These are phyloP conservation scores for Carcinoscorpius rotundicauda DNA, from an alignment of 1,140 invertebrate genomes.

Conservation along the genomic window DNA sequence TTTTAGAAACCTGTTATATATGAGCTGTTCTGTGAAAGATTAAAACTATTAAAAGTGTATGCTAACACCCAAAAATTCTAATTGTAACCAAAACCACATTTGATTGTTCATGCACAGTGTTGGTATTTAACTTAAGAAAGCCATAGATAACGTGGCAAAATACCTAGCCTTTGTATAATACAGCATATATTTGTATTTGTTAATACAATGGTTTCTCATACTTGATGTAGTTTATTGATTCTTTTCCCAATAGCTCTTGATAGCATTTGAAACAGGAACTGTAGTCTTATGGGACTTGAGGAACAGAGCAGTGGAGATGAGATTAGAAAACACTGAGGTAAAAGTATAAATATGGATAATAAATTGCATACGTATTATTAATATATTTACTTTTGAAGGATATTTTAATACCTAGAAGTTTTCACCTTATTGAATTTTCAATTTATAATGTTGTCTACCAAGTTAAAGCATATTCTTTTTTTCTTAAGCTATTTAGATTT, in stretches of 20 bases:
- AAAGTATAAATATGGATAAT: slow-evolving; percentile 2
- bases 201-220: neutral
- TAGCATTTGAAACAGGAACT: slow-evolving; percentile 89
- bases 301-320: slow-evolving; percentile 60
- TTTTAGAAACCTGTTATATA: too few relatives aligned
- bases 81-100: neutral
- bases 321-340: slow-evolving; percentile 51
- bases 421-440: neutral
- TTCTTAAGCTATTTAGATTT: neutral
- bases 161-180: slow-evolving; percentile 1
- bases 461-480: slow-evolving; percentile 6
- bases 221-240: slow-evolving; percentile 2
- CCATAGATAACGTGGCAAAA: neutral
- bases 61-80: too few relatives aligned
- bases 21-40: too few relatives aligned
- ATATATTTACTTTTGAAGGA: neutral
- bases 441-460: slow-evolving; percentile 6
- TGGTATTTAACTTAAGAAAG: too few relatives aligned
- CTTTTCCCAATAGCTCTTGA: slow-evolving; percentile 59
- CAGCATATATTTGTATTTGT: slow-evolving; percentile 1
- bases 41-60: too few relatives aligned
- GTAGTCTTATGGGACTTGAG: slow-evolving; percentile 93
- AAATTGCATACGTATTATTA: too few relatives aligned
- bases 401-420: neutral
- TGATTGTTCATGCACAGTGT: neutral